Percentiles rank a stretch among this genome's conserved stretches.
Conservation (phyloP, 2,797 vertebrate species). For the Sebastolobus altivelis region DNA sequence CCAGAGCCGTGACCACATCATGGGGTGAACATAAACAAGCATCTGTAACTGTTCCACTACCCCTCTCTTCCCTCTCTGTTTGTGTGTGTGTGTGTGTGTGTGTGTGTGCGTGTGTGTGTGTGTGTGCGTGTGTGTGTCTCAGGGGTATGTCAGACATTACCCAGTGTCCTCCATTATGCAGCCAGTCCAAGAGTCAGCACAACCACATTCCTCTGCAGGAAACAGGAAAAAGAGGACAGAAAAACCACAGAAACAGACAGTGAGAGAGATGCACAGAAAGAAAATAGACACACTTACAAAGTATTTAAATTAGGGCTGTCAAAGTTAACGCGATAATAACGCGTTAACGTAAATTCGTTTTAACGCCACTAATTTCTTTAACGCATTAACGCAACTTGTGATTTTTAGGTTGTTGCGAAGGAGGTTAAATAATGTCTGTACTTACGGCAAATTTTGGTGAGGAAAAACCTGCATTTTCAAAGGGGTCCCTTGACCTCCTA, state of each 20-base stretch:
- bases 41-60: neutral
- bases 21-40: neutral
- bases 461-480: no score
- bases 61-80: neutral
- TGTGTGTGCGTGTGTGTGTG: conserved; percentile 19
- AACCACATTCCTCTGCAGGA: conserved; percentile 93
- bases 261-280: neutral
- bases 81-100: conserved; percentile 18
- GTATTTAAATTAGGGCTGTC: neutral
- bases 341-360: no score
- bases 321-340: no score
- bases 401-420: no score
- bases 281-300: neutral
- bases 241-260: neutral
- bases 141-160: conserved; percentile 78
- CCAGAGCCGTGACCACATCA: conserved; percentile 11
- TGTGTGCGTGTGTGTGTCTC: conserved; percentile 9
- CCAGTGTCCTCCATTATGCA: conserved; percentile 99
- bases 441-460: no score
- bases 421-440: no score
- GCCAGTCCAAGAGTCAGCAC: conserved; percentile 92
- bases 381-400: no score
- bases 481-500: no score
- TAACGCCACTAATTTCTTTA: no score
- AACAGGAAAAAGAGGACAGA: conserved; percentile 33